phyloP scores from a whole-genome alignment of 2,797 vertebrate genomes.

The Lepidocolaptes lacrymiger region DNA sequence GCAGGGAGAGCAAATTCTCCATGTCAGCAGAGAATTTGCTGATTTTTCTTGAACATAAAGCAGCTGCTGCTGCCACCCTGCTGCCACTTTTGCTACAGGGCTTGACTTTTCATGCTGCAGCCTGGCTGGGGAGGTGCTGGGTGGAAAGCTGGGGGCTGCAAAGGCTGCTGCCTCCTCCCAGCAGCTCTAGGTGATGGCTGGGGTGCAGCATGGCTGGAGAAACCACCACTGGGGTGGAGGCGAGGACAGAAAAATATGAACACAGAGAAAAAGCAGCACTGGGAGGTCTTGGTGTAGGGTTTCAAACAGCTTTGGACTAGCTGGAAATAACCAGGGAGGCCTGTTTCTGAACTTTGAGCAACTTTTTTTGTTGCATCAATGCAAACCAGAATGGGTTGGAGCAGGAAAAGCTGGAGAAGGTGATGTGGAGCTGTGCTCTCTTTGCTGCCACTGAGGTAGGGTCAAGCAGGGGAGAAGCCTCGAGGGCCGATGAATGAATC shows the following conservation, averaged over 20 bases:
- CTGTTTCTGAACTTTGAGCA: background rate
- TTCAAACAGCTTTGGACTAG: background rate
- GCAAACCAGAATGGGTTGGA: background rate
- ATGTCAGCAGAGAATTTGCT: constrained; percentile 13
- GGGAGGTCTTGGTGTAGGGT: constrained; percentile 7
- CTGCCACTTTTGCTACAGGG: constrained; percentile 54
- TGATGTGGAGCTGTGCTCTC: background rate
- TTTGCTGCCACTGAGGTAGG: background rate
- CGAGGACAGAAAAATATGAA: background rate
- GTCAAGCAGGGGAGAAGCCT: background rate
- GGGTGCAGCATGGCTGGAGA: constrained; percentile 53
- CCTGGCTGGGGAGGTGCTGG: background rate
- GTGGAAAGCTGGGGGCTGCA: background rate
- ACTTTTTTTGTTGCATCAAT: background rate
- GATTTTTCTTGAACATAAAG: background rate
- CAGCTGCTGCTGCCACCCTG: constrained; percentile 62
- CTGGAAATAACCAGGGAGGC: background rate
- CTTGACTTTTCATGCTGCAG: constrained; percentile 1
- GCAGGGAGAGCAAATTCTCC: background rate
- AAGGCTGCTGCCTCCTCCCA: background rate
- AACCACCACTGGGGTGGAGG: constrained; percentile 27
- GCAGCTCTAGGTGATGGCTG: constrained; percentile 31
- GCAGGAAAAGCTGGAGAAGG: background rate
- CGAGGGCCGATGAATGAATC: background rate
- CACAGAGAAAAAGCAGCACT: background rate